Evolutionary conservation across 2,113 vertebrate genomes (phyloP).

Genomic region (Lophius piscatorius): DNA sequence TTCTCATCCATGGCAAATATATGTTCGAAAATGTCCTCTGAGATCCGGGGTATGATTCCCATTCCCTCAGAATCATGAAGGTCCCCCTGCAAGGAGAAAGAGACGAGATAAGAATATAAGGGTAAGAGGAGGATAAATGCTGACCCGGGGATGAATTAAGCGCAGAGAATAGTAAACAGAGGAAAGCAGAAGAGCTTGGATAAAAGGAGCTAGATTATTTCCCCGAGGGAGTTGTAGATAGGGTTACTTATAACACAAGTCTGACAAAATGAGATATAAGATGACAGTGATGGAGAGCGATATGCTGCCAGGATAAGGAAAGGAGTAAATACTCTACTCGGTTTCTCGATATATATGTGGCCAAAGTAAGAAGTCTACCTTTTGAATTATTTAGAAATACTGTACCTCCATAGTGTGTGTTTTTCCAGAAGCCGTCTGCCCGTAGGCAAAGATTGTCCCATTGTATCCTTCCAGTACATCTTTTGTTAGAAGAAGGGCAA

Average conservation of each 20-base stretch:
- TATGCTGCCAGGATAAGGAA: slow-evolving; percentile 24
- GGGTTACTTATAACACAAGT: slow-evolving; percentile 47
- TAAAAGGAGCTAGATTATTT: slow-evolving; percentile 36
- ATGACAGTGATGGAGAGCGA: slow-evolving; percentile 49
- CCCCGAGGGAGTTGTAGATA: slow-evolving; percentile 45
- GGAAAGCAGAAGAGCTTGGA: slow-evolving; percentile 21
- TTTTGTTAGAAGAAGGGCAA: slow-evolving; percentile 47
- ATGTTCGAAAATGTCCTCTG: slow-evolving; percentile 93
- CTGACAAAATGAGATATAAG: slow-evolving; percentile 25
- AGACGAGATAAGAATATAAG: slow-evolving; percentile 6
- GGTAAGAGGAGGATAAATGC: slow-evolving; percentile 25
- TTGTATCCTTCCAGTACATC: slow-evolving; percentile 94
- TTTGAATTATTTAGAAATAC: slow-evolving; percentile 57
- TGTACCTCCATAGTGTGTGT: slow-evolving; percentile 95
- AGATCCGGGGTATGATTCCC: slow-evolving; percentile 94
- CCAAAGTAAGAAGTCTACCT: slow-evolving; percentile 7
- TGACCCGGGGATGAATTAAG: slow-evolving; percentile 30
- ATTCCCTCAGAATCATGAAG: slow-evolving; percentile 90
- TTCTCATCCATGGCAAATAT: slow-evolving; percentile 97
- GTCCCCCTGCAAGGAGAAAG: slow-evolving; percentile 80
- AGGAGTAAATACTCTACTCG: slow-evolving; percentile 1
- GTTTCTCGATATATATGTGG: neutral
- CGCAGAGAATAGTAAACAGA: slow-evolving; percentile 7
- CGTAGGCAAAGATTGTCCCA: slow-evolving; percentile 94
- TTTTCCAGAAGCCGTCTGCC: slow-evolving; percentile 94